These are phyloP conservation scores for Neotragus pygmaeus DNA, from an alignment of 2,113 vertebrate genomes.

Conservation along the genomic window DNA sequence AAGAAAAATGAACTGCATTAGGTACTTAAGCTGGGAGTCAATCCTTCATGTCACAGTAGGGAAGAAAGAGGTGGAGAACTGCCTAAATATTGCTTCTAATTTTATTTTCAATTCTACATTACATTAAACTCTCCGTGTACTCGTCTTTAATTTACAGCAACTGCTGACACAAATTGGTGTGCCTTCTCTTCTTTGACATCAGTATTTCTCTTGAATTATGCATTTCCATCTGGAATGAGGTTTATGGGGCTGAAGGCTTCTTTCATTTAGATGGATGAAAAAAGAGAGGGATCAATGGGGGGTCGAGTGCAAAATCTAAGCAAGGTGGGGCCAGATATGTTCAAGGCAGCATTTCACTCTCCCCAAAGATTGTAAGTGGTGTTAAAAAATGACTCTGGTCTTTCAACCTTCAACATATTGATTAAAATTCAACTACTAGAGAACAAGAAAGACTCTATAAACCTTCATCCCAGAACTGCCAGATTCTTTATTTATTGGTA, in stretches of 20 bases:
- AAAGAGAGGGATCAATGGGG: constrained; percentile 72
- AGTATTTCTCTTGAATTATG: constrained; percentile 82
- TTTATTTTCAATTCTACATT: constrained; percentile 68
- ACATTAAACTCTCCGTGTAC: constrained; percentile 76
- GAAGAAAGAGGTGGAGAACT: constrained; percentile 47
- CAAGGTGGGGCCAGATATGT: constrained; percentile 67
- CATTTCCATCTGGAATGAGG: constrained; percentile 80
- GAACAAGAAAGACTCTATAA: neutral
- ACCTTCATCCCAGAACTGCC: neutral
- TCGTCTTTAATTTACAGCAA: constrained; percentile 74
- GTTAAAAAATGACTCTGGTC: constrained; percentile 64
- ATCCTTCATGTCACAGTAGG: constrained; percentile 57
- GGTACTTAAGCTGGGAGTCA: constrained; percentile 25
- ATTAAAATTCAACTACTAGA: constrained; percentile 71
- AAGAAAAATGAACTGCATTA: constrained; percentile 27
- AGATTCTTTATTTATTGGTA: neutral
- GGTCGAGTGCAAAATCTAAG: constrained; percentile 73
- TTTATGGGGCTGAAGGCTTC: constrained; percentile 69
- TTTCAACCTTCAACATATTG: constrained; percentile 74
- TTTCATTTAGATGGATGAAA: constrained; percentile 70
- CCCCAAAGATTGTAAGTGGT: constrained; percentile 66
- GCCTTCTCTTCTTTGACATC: constrained; percentile 77
- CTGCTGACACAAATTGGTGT: constrained; percentile 75
- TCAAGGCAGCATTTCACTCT: constrained; percentile 53
- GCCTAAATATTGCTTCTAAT: constrained; percentile 74